Evolutionary conservation across 2,888 invertebrate genomes (phyloP).

Genomic region (Orthonevra nobilis): DNA sequence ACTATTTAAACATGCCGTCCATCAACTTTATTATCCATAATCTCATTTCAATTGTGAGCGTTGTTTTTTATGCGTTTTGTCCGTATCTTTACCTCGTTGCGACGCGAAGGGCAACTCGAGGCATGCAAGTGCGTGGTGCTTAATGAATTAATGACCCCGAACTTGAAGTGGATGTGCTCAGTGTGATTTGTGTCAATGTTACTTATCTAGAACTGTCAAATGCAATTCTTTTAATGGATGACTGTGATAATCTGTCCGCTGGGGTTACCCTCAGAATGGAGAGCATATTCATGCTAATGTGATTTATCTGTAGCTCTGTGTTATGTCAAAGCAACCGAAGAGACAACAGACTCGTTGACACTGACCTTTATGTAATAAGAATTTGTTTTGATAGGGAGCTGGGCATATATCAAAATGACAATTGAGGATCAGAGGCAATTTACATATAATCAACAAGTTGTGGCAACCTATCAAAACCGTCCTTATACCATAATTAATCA

Average conservation of each 20-base stretch:
- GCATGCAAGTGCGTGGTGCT: not conserved
- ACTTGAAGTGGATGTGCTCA: constrained; percentile 27
- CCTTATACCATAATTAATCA: too few relatives aligned
- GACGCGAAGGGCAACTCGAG: not conserved
- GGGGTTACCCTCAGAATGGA: not conserved
- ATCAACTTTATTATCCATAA: constrained; percentile 41
- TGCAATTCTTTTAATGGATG: constrained; percentile 27
- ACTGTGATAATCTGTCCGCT: constrained; percentile 3
- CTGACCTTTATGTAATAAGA: constrained; percentile 26
- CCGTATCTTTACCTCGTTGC: not conserved
- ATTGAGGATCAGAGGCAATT: too few relatives aligned
- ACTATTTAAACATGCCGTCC: constrained; percentile 36
- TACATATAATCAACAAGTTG: too few relatives aligned
- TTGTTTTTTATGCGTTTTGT: not conserved
- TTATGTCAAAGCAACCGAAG: constrained; percentile 8
- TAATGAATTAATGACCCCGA: constrained; percentile 44
- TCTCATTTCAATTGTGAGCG: constrained; percentile 32
- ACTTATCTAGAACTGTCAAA: constrained; percentile 48
- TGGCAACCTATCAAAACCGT: too few relatives aligned
- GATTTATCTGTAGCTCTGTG: constrained; percentile 15
- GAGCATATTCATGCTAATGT: not conserved
- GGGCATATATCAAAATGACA: too few relatives aligned
- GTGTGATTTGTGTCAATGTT: constrained; percentile 49
- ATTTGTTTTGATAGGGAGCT: constrained; percentile 3
- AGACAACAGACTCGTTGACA: constrained; percentile 7